Conservation (phyloP, 1,140 invertebrate species). For the Aphelenchoides besseyi region DNA sequence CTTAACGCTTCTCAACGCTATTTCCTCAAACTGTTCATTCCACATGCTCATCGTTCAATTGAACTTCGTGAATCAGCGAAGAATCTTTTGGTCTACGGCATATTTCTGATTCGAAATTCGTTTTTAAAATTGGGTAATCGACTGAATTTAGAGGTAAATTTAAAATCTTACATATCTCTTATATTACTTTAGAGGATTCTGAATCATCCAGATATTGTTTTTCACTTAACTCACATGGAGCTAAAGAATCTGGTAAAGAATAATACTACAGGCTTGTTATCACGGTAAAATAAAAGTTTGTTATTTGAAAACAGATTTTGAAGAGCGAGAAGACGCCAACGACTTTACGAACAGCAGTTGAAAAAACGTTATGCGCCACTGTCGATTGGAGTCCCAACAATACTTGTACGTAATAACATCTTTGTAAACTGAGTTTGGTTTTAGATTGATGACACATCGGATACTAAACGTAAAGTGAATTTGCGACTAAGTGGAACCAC, state of each 20-base stretch:
- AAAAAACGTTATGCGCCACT: constrained; percentile 23
- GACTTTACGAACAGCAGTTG: constrained; percentile 23
- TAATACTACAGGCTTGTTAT: background rate
- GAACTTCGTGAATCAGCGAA: constrained; percentile 25
- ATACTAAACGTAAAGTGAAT: background rate
- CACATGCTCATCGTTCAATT: constrained; percentile 28
- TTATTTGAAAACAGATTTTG: constrained; percentile 8
- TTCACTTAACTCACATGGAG: constrained; percentile 28
- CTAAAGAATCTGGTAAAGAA: constrained; percentile 4
- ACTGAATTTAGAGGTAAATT: constrained; percentile 13
- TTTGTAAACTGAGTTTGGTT: background rate
- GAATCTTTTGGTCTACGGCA: constrained; percentile 28
- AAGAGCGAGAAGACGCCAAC: constrained; percentile 22
- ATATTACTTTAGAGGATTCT: constrained; percentile 25
- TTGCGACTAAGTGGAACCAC: constrained; percentile 69
- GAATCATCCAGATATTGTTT: constrained; percentile 19
- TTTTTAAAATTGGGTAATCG: constrained; percentile 15
- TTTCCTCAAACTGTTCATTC: constrained; percentile 30
- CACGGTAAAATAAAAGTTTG: background rate
- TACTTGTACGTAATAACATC: background rate
- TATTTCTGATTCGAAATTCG: constrained; percentile 9
- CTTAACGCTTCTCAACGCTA: background rate
- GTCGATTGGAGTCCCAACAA: constrained; percentile 11
- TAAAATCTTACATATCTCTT: background rate
- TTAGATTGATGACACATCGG: background rate